Evolutionary conservation across 2,113 vertebrate genomes (phyloP), one percentile per base, ranked within the genome.

Genomic region (Crotophaga sulcirostris): DNA sequence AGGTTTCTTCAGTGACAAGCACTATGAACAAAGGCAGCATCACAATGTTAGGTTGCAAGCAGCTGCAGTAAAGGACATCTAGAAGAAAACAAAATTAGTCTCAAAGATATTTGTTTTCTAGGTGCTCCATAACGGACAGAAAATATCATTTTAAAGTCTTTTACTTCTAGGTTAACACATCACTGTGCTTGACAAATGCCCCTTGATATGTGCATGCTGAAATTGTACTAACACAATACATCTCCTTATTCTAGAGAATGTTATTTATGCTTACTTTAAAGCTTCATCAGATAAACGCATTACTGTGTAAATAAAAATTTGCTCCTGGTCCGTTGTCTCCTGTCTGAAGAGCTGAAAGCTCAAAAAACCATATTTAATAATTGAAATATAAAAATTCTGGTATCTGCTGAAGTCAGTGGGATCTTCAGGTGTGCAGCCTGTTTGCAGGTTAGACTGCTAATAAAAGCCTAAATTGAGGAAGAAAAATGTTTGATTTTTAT

Each of bases 391-490:
- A 91, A 45, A 17, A 82, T 54, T 29, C 4, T 72, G 24, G 56
- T 40, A 79, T 10, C 18, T 55, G 77, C 58, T 45, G 29, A 75
- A 75, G 21, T n/a, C 47, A 60, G 42, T 7, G 25, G 9, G 18
- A 83, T 74, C 51, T 25, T 86, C 64, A 69, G 31, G n/a, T 26
- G 25, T 0, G 2, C 24, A 63, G 40, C 10, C 69, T 67, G 25
- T 33, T 58, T 66, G 42, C 28, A 88, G 7, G 23, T 25, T 70
- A 23, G 11, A 59, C 6, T 9, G 6, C 34, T 68, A 67, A 40
- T 36, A 40, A 1, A 0, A 49, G 14, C n/a, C 54, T 73, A 49
- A 56, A 7, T 1, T 20, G 26, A 0, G 3, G 9, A 10, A 40
- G 15, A 80, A 58, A 88, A 80, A 34, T 6, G 3, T 31, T 51